Base-by-base conservation (phyloP, 1,140 invertebrate genomes). In the Penaeus chinensis region DNA sequence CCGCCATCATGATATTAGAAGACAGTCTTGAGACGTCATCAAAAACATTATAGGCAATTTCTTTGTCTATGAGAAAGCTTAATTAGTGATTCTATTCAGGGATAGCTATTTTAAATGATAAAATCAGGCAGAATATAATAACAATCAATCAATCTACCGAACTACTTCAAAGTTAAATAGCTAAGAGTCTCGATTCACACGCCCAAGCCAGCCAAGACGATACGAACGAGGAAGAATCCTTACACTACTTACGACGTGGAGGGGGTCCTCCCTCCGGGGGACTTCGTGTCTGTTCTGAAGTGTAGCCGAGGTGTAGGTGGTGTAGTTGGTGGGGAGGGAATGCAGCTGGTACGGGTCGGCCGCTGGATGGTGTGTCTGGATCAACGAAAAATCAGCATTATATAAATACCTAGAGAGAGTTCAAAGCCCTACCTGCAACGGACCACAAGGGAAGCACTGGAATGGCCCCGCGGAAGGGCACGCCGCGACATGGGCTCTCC, bases 241-340 rank as follows among this genome's bases (percentile, higher is more conserved):
- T 65, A 82, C 69, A 81, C 78, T 87, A 87, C 89, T 89, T 89
- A 90, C 89, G 76, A 90, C 89, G 54, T 90, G 89, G 19, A 90
- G 63, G 7, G 89, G 78, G 79, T 90, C 87, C 37, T 90, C 89
- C 79, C 89, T 83, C 47, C 89, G 77, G 1, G 78, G 88, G 22
- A 90, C 87, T 20, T 90, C 89, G 63, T 90, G 89, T 87, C 89
- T 83, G 89, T 90, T 90, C 69, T 90, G 89, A 5, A 90, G 89
- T 20, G 89, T 88, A 18, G 89, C 82, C 19, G 89, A 88, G 80
- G 89, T 90, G 89, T 90, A 90, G 77, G 87, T 87, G 47, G 90
- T 85, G 85, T 90, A 89, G 81, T 89, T 90, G 66, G 89, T 86
- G 7, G 89, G 90, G 42, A 89, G 81, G 16, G 89, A 90, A 62